These are phyloP conservation scores for Amphilophus citrinellus DNA, from an alignment of 2,113 vertebrate genomes.

Conservation along the genomic window DNA sequence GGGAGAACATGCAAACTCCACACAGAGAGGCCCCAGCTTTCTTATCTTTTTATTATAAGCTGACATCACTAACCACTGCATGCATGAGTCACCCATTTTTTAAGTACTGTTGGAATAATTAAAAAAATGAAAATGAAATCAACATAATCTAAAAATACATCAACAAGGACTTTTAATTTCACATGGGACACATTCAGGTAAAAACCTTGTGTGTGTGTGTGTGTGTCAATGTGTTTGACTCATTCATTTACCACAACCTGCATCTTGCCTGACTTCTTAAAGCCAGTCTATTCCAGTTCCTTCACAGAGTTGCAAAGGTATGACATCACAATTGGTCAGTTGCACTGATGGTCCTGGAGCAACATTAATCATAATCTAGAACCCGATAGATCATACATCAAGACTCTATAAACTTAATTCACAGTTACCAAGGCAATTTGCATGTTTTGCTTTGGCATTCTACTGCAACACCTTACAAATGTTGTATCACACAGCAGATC, in stretches of 20 bases:
- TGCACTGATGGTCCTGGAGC: not conserved
- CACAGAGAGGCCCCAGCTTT: too few species aligned
- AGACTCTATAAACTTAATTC: not conserved
- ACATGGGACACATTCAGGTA: not conserved
- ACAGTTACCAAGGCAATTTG: constrained; percentile 2
- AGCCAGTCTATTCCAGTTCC: not conserved
- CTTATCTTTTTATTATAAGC: too few species aligned
- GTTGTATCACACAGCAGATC: not conserved
- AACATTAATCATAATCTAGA: not conserved
- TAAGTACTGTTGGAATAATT: too few species aligned
- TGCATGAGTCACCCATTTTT: too few species aligned
- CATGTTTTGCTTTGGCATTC: not conserved
- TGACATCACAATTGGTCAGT: not conserved
- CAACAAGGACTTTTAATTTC: not conserved
- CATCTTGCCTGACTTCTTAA: not conserved
- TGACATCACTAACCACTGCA: too few species aligned
- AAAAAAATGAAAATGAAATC: not conserved
- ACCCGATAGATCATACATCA: not conserved
- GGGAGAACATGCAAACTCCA: too few species aligned
- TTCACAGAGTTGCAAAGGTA: not conserved
- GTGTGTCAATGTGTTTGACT: not conserved
- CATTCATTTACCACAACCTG: not conserved
- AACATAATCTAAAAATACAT: not conserved
- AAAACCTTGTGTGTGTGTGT: not conserved
- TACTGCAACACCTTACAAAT: not conserved